Evolutionary conservation across 2,888 invertebrate species (phyloP).

Genomic region (Hyppa rectilinea): DNA sequence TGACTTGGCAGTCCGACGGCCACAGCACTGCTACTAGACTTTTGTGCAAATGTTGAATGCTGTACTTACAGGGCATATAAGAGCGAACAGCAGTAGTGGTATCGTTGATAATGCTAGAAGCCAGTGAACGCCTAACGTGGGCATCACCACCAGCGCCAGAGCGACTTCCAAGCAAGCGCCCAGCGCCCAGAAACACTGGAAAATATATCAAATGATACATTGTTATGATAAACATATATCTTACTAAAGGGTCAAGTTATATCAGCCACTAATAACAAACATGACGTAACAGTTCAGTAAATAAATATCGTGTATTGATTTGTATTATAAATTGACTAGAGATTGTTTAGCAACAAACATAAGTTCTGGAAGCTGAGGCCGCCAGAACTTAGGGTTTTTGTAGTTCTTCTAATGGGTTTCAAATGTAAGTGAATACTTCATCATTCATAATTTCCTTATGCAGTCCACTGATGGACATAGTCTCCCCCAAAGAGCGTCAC

Average conservation of each 20-base stretch:
- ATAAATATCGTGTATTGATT: neutral
- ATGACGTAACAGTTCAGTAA: neutral
- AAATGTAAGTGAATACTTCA: neutral
- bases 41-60: too few relatives aligned
- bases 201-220: neutral
- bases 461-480: too few relatives aligned
- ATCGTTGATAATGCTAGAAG: conserved; percentile 97
- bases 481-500: too few relatives aligned
- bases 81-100: conserved; percentile 95
- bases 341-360: neutral
- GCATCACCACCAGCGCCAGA: conserved; percentile 97
- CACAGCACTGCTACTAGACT: too few relatives aligned
- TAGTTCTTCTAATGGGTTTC: neutral
- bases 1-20: too few relatives aligned
- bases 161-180: conserved; percentile 98
- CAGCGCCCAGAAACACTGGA: conserved; percentile 98
- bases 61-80: conserved; percentile 94
- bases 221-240: neutral
- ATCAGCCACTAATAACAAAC: neutral
- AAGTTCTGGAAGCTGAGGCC: neutral
- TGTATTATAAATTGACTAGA: neutral
- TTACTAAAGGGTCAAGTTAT: neutral
- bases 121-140: conserved; percentile 97
- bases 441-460: too few relatives aligned
- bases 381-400: neutral